Evolutionary conservation across 35 echinoderm and acorn worm genomes (phyloP).

Genomic region (Apostichopus parvimensis): DNA sequence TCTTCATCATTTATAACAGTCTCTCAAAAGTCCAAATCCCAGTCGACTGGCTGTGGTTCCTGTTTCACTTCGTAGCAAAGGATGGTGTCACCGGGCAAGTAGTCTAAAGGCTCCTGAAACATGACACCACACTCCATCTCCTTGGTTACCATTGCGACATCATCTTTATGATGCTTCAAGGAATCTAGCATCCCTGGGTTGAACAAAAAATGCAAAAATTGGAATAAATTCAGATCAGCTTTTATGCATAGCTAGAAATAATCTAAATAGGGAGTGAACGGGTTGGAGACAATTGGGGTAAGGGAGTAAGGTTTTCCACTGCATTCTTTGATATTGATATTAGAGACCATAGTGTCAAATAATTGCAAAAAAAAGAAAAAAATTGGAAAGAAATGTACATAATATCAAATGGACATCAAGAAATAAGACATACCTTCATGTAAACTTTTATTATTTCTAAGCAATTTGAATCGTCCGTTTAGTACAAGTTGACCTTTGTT

Average conservation of each 20-base stretch:
- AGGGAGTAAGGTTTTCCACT: no score
- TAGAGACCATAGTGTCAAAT: no score
- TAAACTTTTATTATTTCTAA: conserved; percentile 69
- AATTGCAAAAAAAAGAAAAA: no score
- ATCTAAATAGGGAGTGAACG: no score
- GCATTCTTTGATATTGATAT: no score
- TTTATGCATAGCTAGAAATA: no score
- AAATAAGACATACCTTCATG: conserved; percentile 66
- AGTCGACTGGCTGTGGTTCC: conserved; percentile 75
- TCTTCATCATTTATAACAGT: no score
- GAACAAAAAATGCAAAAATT: not conserved
- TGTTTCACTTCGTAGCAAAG: conserved; percentile 70
- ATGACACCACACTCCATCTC: conserved; percentile 93
- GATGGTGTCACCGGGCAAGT: conserved; percentile 78
- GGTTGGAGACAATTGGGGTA: no score
- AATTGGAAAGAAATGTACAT: no score
- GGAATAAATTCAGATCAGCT: no score
- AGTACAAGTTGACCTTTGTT: conserved; percentile 72
- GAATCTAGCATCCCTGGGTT: conserved; percentile 77
- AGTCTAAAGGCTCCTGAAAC: conserved; percentile 79
- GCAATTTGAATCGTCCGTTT: conserved; percentile 68
- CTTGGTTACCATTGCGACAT: conserved; percentile 76
- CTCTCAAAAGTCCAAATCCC: conserved; percentile 86
- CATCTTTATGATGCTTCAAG: conserved; percentile 91
- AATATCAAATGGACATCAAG: no score